These are phyloP conservation scores for Sisor rabdophorus DNA, from an alignment of 2,113 vertebrate genomes.

Conservation along the genomic window DNA sequence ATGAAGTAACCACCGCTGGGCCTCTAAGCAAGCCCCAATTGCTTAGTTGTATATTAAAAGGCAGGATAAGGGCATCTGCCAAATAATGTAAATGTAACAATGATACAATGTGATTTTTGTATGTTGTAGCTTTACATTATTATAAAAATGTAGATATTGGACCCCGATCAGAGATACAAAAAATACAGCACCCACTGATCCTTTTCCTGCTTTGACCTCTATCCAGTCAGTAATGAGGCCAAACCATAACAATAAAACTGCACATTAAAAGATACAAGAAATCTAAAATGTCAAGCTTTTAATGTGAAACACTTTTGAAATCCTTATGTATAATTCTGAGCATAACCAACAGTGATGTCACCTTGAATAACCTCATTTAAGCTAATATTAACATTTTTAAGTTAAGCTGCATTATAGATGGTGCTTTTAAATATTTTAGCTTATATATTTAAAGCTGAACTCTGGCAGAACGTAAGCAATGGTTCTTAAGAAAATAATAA, in stretches of 20 bases:
- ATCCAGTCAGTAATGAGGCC: neutral
- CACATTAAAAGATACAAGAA: neutral
- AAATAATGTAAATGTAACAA: too few species aligned
- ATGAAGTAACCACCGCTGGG: too few species aligned
- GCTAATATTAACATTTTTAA: neutral
- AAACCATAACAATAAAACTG: neutral
- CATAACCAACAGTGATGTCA: neutral
- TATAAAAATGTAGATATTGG: neutral
- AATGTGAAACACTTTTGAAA: neutral
- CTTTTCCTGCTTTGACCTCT: constrained; percentile 1
- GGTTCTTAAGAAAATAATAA: neutral
- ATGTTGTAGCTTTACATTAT: too few species aligned
- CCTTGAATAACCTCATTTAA: neutral
- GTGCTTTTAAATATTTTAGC: neutral
- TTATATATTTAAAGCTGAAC: neutral
- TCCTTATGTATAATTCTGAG: neutral
- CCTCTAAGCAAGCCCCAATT: too few species aligned
- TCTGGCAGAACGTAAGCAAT: neutral
- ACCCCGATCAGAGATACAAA: neutral
- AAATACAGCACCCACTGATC: neutral
- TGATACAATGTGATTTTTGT: too few species aligned
- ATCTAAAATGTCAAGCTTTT: neutral
- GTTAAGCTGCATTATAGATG: neutral
- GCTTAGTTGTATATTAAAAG: too few species aligned
- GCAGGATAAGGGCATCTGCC: too few species aligned